phyloP scores from a whole-genome alignment of 2,888 invertebrate species.

The Anorthoa munda region DNA sequence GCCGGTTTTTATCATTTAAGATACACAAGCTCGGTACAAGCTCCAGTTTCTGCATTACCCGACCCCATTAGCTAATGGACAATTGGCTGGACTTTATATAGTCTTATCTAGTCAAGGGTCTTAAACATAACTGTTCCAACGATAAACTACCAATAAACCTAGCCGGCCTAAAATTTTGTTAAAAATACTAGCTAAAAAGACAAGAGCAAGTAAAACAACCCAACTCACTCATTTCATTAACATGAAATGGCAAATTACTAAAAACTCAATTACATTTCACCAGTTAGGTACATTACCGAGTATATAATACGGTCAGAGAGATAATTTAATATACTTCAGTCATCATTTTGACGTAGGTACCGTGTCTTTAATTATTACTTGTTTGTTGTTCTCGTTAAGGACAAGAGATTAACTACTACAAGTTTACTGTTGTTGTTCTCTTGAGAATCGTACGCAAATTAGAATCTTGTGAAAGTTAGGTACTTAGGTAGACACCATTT shows the following conservation, averaged over 20 bases:
- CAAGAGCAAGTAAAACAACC: neutral
- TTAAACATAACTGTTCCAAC: too few species aligned
- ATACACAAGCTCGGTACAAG: too few species aligned
- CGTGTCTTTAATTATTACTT: constrained; percentile 59
- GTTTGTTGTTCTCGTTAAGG: constrained; percentile 26
- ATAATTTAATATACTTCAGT: constrained; percentile 59
- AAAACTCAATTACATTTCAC: constrained; percentile 48
- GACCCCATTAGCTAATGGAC: too few species aligned
- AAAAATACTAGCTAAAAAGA: neutral
- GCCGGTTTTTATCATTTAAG: too few species aligned
- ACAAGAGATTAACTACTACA: neutral
- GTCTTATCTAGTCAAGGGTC: too few species aligned
- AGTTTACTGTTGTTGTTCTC: neutral
- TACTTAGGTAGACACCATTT: too few species aligned
- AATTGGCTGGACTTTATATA: too few species aligned
- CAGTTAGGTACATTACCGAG: constrained; percentile 18
- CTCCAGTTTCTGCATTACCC: too few species aligned
- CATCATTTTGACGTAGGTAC: constrained; percentile 62
- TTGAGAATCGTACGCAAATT: too few species aligned
- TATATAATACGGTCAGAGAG: constrained; percentile 52
- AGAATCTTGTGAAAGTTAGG: neutral
- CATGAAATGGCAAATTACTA: constrained; percentile 45
- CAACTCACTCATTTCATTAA: constrained; percentile 29
- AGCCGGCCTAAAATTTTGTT: neutral
- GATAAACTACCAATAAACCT: too few species aligned